These are phyloP conservation scores for Cenopis cana DNA, from an alignment of 2,888 invertebrate species.

Conservation along the genomic window DNA sequence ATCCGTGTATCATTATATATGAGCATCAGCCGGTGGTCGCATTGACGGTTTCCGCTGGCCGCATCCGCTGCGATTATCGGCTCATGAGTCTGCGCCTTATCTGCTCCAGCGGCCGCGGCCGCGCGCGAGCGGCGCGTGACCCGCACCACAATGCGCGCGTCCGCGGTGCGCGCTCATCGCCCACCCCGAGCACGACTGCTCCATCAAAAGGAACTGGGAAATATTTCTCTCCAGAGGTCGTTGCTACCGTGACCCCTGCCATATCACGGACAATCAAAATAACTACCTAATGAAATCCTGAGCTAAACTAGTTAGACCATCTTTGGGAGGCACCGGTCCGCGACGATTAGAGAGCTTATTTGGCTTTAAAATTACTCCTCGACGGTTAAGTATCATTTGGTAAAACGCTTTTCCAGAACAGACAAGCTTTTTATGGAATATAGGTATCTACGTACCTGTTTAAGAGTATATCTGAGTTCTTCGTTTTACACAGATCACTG, in stretches of 20 bases:
- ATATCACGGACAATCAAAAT: not conserved
- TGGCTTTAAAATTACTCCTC: not conserved
- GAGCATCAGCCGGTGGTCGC: constrained; percentile 18
- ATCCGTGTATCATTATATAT: constrained; percentile 13
- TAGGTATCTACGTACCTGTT: too few relatives aligned
- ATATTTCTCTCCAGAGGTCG: constrained; percentile 28
- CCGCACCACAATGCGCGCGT: constrained; percentile 10
- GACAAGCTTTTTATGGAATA: not conserved
- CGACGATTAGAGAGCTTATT: constrained; percentile 5
- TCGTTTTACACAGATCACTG: not conserved
- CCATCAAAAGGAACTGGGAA: constrained; percentile 22
- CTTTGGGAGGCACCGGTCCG: not conserved
- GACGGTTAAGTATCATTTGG: not conserved
- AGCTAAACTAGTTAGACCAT: not conserved
- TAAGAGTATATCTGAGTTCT: not conserved
- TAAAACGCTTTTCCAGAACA: not conserved
- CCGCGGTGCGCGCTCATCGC: not conserved
- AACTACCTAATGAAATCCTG: constrained; percentile 10
- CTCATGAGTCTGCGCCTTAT: constrained; percentile 12
- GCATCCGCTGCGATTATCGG: constrained; percentile 33
- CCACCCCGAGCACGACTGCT: constrained; percentile 19
- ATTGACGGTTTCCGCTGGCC: constrained; percentile 29
- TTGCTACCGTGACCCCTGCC: constrained; percentile 18
- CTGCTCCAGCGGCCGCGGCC: not conserved
- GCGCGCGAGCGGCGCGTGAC: constrained; percentile 35